Evolutionary conservation across 2,113 vertebrate species (phyloP).

Genomic region (Aphyosemion australe): DNA sequence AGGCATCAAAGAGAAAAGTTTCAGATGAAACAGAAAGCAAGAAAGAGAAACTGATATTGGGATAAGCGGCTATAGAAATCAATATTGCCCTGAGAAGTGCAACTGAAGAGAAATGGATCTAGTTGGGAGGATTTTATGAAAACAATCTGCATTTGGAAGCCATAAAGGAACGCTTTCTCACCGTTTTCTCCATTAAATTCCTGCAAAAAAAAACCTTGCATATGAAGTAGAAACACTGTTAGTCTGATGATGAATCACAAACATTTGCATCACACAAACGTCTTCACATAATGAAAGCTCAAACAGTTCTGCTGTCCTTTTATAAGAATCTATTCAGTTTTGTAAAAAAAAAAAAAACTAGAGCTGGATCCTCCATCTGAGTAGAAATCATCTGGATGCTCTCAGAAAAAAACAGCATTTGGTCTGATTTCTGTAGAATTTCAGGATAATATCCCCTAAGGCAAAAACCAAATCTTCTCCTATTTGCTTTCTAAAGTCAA

Average conservation of each 20-base stretch:
- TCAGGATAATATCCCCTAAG: neutral
- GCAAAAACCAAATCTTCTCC: neutral
- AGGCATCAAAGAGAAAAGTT: neutral
- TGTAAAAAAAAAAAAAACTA: too few species aligned
- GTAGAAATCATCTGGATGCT: neutral
- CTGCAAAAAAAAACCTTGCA: neutral
- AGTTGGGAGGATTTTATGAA: neutral
- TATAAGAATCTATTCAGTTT: neutral
- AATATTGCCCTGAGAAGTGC: slow-evolving; percentile 8
- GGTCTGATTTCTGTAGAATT: neutral
- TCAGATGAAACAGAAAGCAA: neutral
- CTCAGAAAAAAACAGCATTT: neutral
- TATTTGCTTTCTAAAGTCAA: slow-evolving; percentile 4
- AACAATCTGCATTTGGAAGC: slow-evolving; percentile 4
- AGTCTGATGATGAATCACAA: slow-evolving; percentile 2
- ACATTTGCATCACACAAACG: slow-evolving; percentile 7
- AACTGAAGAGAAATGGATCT: slow-evolving; percentile 7
- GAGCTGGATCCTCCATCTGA: neutral
- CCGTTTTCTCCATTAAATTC: neutral
- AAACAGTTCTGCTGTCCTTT: too few species aligned
- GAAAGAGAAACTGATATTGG: slow-evolving; percentile 6
- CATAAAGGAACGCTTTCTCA: neutral
- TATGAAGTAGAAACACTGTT: neutral
- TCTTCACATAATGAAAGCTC: too few species aligned
- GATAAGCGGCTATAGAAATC: slow-evolving; percentile 1